Base-by-base conservation (phyloP, 2,797 vertebrate genomes). In the Enteromius radiatus region DNA sequence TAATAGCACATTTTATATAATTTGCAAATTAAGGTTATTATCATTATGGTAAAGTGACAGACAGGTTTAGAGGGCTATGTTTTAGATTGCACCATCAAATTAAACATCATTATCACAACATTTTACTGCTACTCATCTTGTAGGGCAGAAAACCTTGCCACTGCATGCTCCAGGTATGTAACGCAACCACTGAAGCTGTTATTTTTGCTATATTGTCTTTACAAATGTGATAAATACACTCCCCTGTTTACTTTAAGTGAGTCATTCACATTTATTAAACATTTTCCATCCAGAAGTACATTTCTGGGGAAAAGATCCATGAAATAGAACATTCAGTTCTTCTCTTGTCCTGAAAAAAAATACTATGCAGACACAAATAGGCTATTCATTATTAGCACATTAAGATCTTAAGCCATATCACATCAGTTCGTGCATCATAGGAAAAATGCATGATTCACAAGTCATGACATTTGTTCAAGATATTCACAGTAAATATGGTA, bases 81-180 rank as follows among this genome's bases (percentile, higher is more conserved):
- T 61, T 80, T 12, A 71, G 26, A 71, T 8, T 56, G 43, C 54
- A 38, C 56, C 68, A 36, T 52, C 21, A n/a, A 73, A 63, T 63
- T 63, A 81, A 73, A 73, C 21, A 49, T 38, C 43, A 73, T 52
- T 73, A 73, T 73, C 21, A 63, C 41, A 23, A 47, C 68, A 73
- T 26, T 26, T 64, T 73, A 73, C 26, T 9, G 5, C 26, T 61
- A 1, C 28, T 63, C 12, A 47, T 36, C 26, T 71, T 73, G 78
- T 70, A 80, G 6, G 8, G 7, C 28, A 64, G 21, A 63, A 43
- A 76, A 4, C 23, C 38, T 28, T 36, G 78, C 21, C 38, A 17
- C 68, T 49, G 41, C 56, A 80, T 33, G 78, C 69, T 80, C 54
- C 7, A 68, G 11, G 14, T 23, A 28, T 14, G 3, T 47, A 21